These are phyloP conservation scores for Neodontobutis hainanensis DNA, from an alignment of 2,113 vertebrate species.

Conservation along the genomic window DNA sequence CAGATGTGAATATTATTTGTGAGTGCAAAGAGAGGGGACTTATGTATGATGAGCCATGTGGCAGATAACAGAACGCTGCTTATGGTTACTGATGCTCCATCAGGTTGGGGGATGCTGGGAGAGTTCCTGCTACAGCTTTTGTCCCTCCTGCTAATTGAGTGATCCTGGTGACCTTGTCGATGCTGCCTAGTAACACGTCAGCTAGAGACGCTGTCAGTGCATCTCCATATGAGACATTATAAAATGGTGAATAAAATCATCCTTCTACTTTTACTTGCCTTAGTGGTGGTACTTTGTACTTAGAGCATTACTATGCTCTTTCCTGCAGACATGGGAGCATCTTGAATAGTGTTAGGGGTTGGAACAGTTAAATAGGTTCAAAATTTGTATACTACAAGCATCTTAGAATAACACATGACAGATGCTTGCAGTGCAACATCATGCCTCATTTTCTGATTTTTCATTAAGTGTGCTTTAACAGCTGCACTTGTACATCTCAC, in stretches of 20 bases:
- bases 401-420: slow-evolving; percentile 69
- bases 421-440: slow-evolving; percentile 64
- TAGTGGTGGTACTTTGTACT: background rate
- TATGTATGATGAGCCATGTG: slow-evolving; percentile 15
- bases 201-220: slow-evolving; percentile 54
- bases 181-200: slow-evolving; percentile 60
- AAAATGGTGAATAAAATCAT: slow-evolving; percentile 19
- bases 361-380: slow-evolving; percentile 25
- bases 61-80: slow-evolving; percentile 34
- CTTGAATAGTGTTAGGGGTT: slow-evolving; percentile 6
- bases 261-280: background rate
- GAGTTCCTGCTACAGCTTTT: slow-evolving; percentile 68
- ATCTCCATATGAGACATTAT: slow-evolving; percentile 25
- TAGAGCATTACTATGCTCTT: background rate
- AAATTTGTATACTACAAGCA: slow-evolving; percentile 58
- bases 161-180: slow-evolving; percentile 68
- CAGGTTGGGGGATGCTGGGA: slow-evolving; percentile 47
- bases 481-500: slow-evolving; percentile 71
- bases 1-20: background rate
- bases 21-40: background rate
- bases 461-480: slow-evolving; percentile 67
- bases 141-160: slow-evolving; percentile 75
- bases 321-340: background rate
- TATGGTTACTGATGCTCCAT: slow-evolving; percentile 54
- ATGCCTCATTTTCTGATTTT: slow-evolving; percentile 63